phyloP scores from a whole-genome alignment of 2,888 invertebrate species.

The Lymantria monacha region DNA sequence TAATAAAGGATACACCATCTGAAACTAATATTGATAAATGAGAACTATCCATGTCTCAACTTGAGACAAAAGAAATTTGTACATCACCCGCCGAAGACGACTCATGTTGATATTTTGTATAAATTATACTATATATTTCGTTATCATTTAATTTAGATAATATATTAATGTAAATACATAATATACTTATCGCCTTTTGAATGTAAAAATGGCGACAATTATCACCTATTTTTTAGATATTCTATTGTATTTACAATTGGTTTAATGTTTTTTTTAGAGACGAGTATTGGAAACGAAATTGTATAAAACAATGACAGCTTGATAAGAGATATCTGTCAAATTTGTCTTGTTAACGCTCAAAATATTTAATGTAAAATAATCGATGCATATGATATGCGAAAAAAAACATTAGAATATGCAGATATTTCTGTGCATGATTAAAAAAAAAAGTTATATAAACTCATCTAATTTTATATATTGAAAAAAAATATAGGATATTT shows the following conservation, averaged over 20 bases:
- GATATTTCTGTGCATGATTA: no score
- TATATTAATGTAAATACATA: constrained; percentile 21
- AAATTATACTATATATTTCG: constrained; percentile 56
- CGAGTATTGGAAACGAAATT: not conserved
- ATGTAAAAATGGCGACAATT: constrained; percentile 51
- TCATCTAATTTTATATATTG: no score
- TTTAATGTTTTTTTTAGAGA: not conserved
- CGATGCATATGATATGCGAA: no score
- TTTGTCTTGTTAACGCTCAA: no score
- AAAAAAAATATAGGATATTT: no score
- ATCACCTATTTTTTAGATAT: constrained; percentile 61
- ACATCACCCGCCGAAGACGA: constrained; percentile 13
- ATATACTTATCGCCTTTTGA: constrained; percentile 50
- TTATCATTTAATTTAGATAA: constrained; percentile 32
- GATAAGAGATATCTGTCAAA: no score
- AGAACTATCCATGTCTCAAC: constrained; percentile 17
- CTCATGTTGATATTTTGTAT: constrained; percentile 57
- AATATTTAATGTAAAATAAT: no score
- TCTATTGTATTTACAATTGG: constrained; percentile 42
- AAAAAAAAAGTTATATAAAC: no score
- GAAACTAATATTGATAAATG: constrained; percentile 37
- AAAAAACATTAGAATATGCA: no score
- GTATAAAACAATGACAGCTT: no score
- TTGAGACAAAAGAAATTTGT: constrained; percentile 3
- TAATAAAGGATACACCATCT: constrained; percentile 17